These are phyloP conservation scores for Aramus guarauna DNA, from an alignment of 2,113 vertebrate genomes.

Conservation along the genomic window DNA sequence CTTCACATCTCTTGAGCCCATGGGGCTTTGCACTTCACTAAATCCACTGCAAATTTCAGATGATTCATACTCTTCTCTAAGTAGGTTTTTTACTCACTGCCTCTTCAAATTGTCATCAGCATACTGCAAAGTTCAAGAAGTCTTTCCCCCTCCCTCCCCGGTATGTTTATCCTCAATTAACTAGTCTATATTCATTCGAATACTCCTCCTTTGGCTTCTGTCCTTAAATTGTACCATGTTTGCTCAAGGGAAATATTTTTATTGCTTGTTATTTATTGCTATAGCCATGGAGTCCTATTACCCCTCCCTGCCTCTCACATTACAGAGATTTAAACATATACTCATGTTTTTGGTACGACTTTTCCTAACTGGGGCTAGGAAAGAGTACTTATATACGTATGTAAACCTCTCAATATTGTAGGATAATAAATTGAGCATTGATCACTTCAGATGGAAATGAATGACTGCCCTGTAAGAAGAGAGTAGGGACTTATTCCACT, in stretches of 20 bases:
- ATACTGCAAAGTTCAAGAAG: background rate
- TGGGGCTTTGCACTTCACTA: background rate
- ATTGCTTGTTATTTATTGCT: background rate
- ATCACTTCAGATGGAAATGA: background rate
- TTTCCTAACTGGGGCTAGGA: background rate
- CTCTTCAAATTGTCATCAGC: conserved; percentile 6
- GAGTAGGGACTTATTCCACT: background rate
- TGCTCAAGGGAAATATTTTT: background rate
- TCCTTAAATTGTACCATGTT: background rate
- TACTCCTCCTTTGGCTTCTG: too few species aligned
- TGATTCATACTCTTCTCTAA: background rate
- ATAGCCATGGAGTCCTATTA: background rate
- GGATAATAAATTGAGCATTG: background rate
- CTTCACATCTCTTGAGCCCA: background rate
- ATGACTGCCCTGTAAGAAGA: background rate
- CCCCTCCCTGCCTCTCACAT: background rate
- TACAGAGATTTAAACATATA: background rate
- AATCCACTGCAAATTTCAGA: conserved; percentile 7
- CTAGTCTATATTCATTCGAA: background rate
- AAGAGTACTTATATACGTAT: background rate
- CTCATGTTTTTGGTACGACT: background rate
- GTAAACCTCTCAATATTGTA: background rate
- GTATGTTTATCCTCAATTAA: background rate
- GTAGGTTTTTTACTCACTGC: background rate
- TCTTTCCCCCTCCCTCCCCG: too few species aligned